Evolutionary conservation across 2,888 invertebrate genomes (phyloP).

Genomic region (Odontomyia ornata): DNA sequence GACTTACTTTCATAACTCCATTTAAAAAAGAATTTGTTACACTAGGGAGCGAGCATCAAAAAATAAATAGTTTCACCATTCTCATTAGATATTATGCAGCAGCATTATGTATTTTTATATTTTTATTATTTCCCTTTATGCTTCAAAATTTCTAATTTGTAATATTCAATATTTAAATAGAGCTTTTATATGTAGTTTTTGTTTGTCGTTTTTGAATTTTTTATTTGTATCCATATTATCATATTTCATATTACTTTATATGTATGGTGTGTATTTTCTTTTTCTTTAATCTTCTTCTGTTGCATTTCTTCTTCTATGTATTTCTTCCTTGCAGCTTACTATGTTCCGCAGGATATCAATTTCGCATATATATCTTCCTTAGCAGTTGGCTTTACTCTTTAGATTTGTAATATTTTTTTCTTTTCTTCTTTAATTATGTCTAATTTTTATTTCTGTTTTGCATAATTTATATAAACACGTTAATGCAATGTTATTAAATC

Average conservation of each 20-base stretch:
- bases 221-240: slow-evolving; percentile 35
- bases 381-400: slow-evolving; percentile 38
- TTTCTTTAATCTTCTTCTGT: not conserved
- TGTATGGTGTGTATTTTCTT: slow-evolving; percentile 33
- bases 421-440: slow-evolving; percentile 35
- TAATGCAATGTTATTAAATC: slow-evolving; percentile 52
- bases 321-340: slow-evolving; percentile 6
- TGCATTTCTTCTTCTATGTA: too few relatives aligned
- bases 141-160: slow-evolving; percentile 50
- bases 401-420: slow-evolving; percentile 41
- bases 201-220: slow-evolving; percentile 31
- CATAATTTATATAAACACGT: slow-evolving; percentile 49
- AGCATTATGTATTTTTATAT: slow-evolving; percentile 51
- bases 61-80: slow-evolving; percentile 32
- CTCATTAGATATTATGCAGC: slow-evolving; percentile 51
- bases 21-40: slow-evolving; percentile 37
- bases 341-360: slow-evolving; percentile 10
- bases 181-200: slow-evolving; percentile 42
- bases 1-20: slow-evolving; percentile 27
- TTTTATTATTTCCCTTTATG: slow-evolving; percentile 51
- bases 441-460: slow-evolving; percentile 41
- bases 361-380: slow-evolving; percentile 25
- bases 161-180: slow-evolving; percentile 43
- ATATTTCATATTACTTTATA: slow-evolving; percentile 31
- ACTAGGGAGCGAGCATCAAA: slow-evolving; percentile 34